Conservation (phyloP, 2,888 invertebrate species). For the Scaeva pyrastri region DNA sequence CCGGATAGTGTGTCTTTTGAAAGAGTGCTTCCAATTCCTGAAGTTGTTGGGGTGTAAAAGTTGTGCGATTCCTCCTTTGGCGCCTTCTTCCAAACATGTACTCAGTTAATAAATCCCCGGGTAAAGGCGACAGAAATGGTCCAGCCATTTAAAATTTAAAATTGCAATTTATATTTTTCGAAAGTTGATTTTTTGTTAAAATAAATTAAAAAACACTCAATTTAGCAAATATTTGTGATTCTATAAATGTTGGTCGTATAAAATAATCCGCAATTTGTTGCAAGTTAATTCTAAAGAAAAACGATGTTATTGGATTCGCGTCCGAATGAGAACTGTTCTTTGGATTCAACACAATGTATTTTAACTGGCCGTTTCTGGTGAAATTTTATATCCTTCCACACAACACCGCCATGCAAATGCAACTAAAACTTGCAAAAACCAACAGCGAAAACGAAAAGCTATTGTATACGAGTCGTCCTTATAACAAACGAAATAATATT, state of each 20-base stretch:
- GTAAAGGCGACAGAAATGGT: constrained; percentile 93
- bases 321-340: constrained; percentile 72
- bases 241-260: constrained; percentile 7
- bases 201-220: constrained; percentile 18
- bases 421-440: constrained; percentile 39
- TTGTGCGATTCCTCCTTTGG: constrained; percentile 95
- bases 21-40: constrained; percentile 96
- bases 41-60: constrained; percentile 96
- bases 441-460: constrained; percentile 46
- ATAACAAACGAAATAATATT: constrained; percentile 74
- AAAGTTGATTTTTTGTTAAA: constrained; percentile 20
- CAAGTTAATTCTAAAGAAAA: constrained; percentile 19
- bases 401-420: constrained; percentile 44
- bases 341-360: constrained; percentile 56
- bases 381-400: constrained; percentile 64
- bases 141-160: constrained; percentile 90
- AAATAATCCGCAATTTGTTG: constrained; percentile 5
- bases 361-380: constrained; percentile 57
- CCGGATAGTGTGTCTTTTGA: constrained; percentile 97
- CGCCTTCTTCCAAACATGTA: constrained; percentile 96
- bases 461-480: constrained; percentile 43
- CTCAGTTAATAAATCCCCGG: constrained; percentile 94
- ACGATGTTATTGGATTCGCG: constrained; percentile 70
- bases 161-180: background rate
- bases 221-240: background rate